Evolutionary conservation across 2,888 invertebrate species (phyloP), one percentile per base, ranked within the genome.

Genomic region (Lasioglossum oenotherae): DNA sequence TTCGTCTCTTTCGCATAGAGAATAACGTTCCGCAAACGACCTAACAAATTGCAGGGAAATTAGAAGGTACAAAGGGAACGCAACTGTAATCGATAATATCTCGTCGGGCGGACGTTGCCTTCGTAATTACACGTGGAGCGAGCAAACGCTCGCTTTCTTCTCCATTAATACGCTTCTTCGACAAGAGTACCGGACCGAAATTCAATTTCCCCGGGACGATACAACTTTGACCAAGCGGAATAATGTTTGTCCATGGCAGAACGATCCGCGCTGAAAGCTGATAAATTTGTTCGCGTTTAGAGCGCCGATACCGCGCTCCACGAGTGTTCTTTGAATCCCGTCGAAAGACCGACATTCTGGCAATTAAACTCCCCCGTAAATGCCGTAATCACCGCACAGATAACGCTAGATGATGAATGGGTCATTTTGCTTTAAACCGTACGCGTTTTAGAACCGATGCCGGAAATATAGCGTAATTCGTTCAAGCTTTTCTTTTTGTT

Each of bases 201-300:
- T 80, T 75, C 67, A 87, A 82, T 87, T 78, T 57, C 64, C 27
- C 67, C 16, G 71, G 69, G 49, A n/a, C 74, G 80, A 82, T 82
- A 82, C 82, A 82, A 82, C 82, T 80, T 75, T 73, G 71, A 74
- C 80, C 78, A 72, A 79, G 85, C 80, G 86, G 88, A 88, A 88
- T 88, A 88, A 88, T 81, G 78, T 79, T 74, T 64, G 85, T 67
- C 80, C 41, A 78, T 74, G 49, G 80, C 78, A 64, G 31, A 75
- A 87, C 78, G 78, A 72, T 80, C 86, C 86, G 49, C 73, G 44
- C 19, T 75, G 41, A 72, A 57, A 64, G 74, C 77, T 79, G 79
- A 81, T 60, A 77, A 81, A 84, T 83, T 75, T 41, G 78, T 78
- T 80, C 67, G 49, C 74, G 69, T 69, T 77, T 27, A 69, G 69